Evolutionary conservation across 2,113 vertebrate species (phyloP), one percentile per base, ranked within the genome.

Genomic region (Buteo buteo): DNA sequence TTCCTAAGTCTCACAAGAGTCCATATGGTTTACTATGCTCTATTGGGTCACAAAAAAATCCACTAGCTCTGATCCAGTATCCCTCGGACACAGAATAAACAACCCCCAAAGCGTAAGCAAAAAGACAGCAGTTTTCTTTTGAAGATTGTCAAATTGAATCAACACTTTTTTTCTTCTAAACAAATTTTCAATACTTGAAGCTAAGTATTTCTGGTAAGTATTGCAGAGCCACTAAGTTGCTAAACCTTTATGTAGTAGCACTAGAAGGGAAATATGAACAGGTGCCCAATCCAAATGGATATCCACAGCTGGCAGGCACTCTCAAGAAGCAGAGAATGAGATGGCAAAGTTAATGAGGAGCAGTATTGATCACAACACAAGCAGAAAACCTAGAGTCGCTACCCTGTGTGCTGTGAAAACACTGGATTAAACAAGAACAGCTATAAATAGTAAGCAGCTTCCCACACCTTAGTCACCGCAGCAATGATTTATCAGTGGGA

Each of bases 301-400:
- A 59, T 22, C 79, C 84, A 64, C 97, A 96, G 98, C 97, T 92
- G 96, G 97, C 97, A 95, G 80, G 93, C 88, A 87, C 88, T 93
- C 96, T 70, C 93, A 73, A 92, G 94, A 84, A 97, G 96, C 89
- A 55, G 94, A 94, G 93, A 94, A 98, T 74, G 94, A 98, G 97
- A 97, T 92, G 94, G 93, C 94, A 98, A 91, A 98, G 97, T 96
- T 96, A 97, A 97, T 88, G 97, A 98, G 94, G 70, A 90, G 65
- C 91, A 96, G 91, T 95, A 98, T 97, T 94, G 93, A 98, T 98
- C 98, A 97, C 92, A 95, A 94, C 52, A 90, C 36, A 91, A 94
- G 84, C 88, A 91, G 92, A 84, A 97, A 90, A 86, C 88, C 94
- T 85, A 86, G 78, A 86, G 42, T 67, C 47, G 8, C 86, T 76